Base-by-base conservation (phyloP, 2,888 invertebrate genomes). In the Melitaea athalia region DNA sequence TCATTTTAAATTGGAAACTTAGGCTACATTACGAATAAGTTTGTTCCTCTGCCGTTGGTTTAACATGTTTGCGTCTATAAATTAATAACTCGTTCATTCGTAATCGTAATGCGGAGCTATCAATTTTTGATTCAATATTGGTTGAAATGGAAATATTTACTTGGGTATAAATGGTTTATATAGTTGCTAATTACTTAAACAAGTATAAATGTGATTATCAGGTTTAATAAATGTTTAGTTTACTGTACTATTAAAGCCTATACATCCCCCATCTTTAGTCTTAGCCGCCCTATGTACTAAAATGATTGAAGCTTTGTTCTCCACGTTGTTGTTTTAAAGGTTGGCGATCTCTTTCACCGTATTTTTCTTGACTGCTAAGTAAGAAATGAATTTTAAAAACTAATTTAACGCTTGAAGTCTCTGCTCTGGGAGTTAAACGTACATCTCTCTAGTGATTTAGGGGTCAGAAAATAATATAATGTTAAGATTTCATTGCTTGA, bases 1-100 rank as follows among this genome's bases (percentile, higher is more conserved):
- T 68, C 64, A 64, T 63, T 72, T 72, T 73, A 74, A 24, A 74
- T 75, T 73, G 70, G 63, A 53, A 69, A 59, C 61, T 59, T 59
- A 53, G 63, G 67, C 64, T 68, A 49, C 63, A 59, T 65, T 65
- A 62, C 55, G 50, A 59, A 49, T 62, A 68, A 64, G 50, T 67
- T 59, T 68, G 52, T 67, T 64, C 49, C 42, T 15, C 24, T 60
- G 49, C 17, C 53, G 66, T 45, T 63, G 63, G 47, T 60, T 66
- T 45, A 42, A 42, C 43, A 42, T 24, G 38, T 38, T 8, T 8
- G 49, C 38, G 42, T 15, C 60, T 66, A 31, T 14, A 45, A 50
- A 59, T 43, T 65, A 52, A 66, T 61, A 60, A 55, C 53, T 61
- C 38, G 38, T 61, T 24, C 31, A 5, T 61, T 17, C 14, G 45